These are phyloP conservation scores for Macheiramphus alcinus DNA, from an alignment of 2,113 vertebrate species.

Conservation along the genomic window DNA sequence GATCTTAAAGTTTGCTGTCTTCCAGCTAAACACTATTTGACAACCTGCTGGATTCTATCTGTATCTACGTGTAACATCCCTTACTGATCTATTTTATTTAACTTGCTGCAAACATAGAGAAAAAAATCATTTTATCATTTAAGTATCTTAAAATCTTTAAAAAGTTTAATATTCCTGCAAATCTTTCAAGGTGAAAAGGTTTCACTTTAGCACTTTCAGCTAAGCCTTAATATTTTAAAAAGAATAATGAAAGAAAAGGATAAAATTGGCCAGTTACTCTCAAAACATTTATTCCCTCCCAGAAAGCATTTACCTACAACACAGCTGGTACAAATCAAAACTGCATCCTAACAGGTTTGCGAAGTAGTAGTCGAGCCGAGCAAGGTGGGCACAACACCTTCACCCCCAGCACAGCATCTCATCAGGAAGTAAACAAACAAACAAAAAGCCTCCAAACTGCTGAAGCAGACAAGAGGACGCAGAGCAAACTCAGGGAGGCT, in stretches of 20 bases:
- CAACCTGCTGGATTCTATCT: background rate
- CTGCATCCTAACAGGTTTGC: background rate
- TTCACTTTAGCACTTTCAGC: background rate
- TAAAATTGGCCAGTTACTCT: background rate
- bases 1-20: background rate
- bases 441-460: no score
- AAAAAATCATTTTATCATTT: background rate
- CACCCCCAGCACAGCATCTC: background rate
- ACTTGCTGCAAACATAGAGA: background rate
- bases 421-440: background rate
- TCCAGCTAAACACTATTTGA: background rate
- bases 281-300: background rate
- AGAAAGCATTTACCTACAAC: background rate
- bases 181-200: background rate
- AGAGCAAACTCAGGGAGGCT: background rate
- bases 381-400: rapidly evolving
- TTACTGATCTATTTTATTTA: background rate
- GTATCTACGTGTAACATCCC: background rate
- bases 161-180: background rate
- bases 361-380: no score
- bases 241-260: background rate
- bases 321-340: rapidly evolving
- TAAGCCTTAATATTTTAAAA: background rate
- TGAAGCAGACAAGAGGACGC: background rate
- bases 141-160: background rate